A percentile compares a stretch with the other conserved stretches of the same genome.
phyloP scores from a whole-genome alignment of 2,888 invertebrate species.

The Dromius quadrimaculatus region DNA sequence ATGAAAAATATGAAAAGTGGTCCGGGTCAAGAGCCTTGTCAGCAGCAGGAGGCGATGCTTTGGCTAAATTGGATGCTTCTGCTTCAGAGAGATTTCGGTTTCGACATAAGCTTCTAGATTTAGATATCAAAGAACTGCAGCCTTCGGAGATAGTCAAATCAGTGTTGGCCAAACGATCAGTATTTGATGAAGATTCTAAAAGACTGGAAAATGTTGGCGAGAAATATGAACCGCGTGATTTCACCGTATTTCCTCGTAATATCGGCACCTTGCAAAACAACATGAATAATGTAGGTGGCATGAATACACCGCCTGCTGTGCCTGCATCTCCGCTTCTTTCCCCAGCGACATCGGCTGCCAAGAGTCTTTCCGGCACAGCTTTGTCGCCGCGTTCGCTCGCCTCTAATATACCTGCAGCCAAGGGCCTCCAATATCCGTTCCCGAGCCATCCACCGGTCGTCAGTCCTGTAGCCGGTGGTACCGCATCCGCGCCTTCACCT shows the following conservation, averaged over 20 bases:
- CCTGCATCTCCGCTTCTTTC: slow-evolving; percentile 53
- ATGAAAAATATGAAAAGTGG: slow-evolving; percentile 95
- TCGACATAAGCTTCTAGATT: slow-evolving; percentile 81
- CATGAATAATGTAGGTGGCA: slow-evolving; percentile 54
- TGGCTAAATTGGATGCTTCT: slow-evolving; percentile 68
- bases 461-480: slow-evolving; percentile 59
- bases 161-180: slow-evolving; percentile 90
- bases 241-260: slow-evolving; percentile 63
- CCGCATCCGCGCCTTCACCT: slow-evolving; percentile 56
- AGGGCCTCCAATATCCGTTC: slow-evolving; percentile 82
- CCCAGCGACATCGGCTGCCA: slow-evolving; percentile 50
- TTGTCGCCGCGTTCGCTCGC: slow-evolving; percentile 59
- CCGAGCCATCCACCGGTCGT: slow-evolving; percentile 79
- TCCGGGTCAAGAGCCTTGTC: slow-evolving; percentile 76
- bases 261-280: slow-evolving; percentile 53
- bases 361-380: slow-evolving; percentile 54
- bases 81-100: slow-evolving; percentile 72
- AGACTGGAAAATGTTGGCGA: slow-evolving; percentile 89
- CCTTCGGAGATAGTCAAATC: slow-evolving; percentile 95
- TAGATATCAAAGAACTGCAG: slow-evolving; percentile 83
- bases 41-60: slow-evolving; percentile 70
- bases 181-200: slow-evolving; percentile 96
- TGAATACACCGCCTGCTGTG: slow-evolving; percentile 51
- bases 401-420: slow-evolving; percentile 63
- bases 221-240: slow-evolving; percentile 80